Evolutionary conservation across 2,113 vertebrate genomes (phyloP).

Genomic region (Tachysurus vachellii): DNA sequence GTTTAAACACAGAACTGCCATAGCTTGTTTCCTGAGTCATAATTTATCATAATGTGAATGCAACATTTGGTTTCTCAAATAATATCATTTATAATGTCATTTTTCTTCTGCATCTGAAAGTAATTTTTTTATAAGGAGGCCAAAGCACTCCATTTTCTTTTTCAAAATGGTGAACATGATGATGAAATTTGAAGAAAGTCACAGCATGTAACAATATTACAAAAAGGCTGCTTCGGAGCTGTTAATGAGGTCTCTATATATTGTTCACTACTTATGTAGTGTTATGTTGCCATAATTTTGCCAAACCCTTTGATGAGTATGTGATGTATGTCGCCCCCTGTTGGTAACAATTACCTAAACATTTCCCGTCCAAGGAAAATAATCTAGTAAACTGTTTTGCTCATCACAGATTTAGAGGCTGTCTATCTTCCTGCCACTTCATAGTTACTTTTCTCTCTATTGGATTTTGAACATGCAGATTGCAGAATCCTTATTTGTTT

Average conservation of each 20-base stretch:
- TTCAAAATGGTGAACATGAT: neutral
- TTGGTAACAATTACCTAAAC: slow-evolving; percentile 12
- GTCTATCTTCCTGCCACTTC: neutral
- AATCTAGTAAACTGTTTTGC: neutral
- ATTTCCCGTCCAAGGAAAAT: neutral
- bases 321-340: slow-evolving; percentile 30
- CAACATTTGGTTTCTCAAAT: neutral
- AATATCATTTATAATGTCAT: neutral
- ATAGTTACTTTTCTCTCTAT: neutral
- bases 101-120: neutral
- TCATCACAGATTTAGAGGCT: neutral
- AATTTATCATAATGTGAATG: neutral
- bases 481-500: slow-evolving; percentile 47
- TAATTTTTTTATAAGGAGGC: neutral
- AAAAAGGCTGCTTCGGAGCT: neutral
- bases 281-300: slow-evolving; percentile 48
- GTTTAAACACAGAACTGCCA: neutral
- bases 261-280: neutral
- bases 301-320: neutral
- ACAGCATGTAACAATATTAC: neutral
- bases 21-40: neutral
- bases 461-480: slow-evolving; percentile 20
- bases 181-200: neutral
- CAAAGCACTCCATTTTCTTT: neutral
- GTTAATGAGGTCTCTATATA: slow-evolving; percentile 7